These are phyloP conservation scores for Channa maculata DNA, from an alignment of 2,113 vertebrate genomes.

Conservation along the genomic window DNA sequence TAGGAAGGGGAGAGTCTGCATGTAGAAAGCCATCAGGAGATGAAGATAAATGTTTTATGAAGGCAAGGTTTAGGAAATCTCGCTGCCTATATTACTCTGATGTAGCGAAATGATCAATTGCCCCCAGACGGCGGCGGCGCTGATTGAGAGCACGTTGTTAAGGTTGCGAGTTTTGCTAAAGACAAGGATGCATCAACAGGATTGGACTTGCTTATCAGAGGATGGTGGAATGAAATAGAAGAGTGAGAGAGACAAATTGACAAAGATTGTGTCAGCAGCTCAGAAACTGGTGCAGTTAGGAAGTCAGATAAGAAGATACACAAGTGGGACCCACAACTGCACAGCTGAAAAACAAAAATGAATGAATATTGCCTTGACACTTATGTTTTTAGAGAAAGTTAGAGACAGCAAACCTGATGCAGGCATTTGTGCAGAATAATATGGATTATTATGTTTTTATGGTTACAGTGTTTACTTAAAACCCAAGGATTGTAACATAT, in stretches of 20 bases:
- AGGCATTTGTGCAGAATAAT: conserved; percentile 32
- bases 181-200: conserved; percentile 58
- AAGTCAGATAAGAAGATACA: conserved; percentile 12
- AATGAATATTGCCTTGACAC: too few relatives aligned
- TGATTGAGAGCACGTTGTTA: conserved; percentile 52
- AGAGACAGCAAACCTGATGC: neutral
- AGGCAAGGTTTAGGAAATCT: conserved; percentile 48
- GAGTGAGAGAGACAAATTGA: conserved; percentile 25
- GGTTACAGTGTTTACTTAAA: conserved; percentile 58
- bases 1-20: conserved; percentile 18
- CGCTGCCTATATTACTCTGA: conserved; percentile 27
- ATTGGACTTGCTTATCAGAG: conserved; percentile 56
- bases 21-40: conserved; percentile 18
- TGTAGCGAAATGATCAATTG: conserved; percentile 60
- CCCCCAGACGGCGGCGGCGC: conserved; percentile 23
- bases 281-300: conserved; percentile 1
- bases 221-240: conserved; percentile 34
- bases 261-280: conserved; percentile 40
- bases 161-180: conserved; percentile 43
- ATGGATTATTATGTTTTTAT: conserved; percentile 13
- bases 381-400: too few relatives aligned
- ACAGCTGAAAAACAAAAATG: neutral
- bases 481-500: conserved; percentile 32
- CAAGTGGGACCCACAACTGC: neutral
- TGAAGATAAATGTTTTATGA: conserved; percentile 68